A percentile compares a stretch with the other conserved stretches of the same genome.
Evolutionary conservation across 23 tunicate species (phyloP).

Genomic region (Styela plicata): DNA sequence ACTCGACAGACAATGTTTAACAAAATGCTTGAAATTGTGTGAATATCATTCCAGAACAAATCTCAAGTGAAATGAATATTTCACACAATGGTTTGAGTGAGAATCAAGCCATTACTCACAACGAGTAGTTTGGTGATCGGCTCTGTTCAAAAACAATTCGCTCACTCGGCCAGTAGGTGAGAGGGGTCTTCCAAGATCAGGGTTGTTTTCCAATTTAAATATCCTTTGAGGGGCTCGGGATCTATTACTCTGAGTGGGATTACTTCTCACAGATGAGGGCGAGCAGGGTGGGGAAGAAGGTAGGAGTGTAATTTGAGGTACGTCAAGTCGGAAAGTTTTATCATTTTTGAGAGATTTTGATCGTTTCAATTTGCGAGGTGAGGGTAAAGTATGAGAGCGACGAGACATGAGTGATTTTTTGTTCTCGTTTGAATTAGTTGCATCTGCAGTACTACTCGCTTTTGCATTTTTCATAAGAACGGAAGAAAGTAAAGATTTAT

Average conservation of each 20-base stretch:
- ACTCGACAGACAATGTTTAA: too few relatives aligned
- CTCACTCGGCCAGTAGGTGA: slow-evolving; percentile 24
- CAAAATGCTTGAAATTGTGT: too few relatives aligned
- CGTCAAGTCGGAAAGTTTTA: not conserved
- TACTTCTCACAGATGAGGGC: not conserved
- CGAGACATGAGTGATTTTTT: not conserved
- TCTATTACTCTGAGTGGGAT: not conserved
- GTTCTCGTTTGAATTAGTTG: not conserved
- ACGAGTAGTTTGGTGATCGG: not conserved
- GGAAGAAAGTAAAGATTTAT: slow-evolving; percentile 23
- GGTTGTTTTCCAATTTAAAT: not conserved
- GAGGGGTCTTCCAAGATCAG: slow-evolving; percentile 4
- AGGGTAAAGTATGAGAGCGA: not conserved
- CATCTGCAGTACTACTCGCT: not conserved
- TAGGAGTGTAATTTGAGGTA: not conserved
- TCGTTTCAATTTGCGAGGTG: not conserved
- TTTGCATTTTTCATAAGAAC: slow-evolving; percentile 30
- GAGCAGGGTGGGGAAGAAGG: slow-evolving; percentile 1
- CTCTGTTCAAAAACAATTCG: slow-evolving; percentile 30
- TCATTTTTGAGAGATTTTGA: slow-evolving; percentile 2
- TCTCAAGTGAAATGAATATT: too few relatives aligned
- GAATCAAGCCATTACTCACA: too few relatives aligned
- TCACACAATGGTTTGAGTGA: too few relatives aligned
- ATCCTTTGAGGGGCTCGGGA: not conserved
- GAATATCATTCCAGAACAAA: too few relatives aligned